These are phyloP conservation scores for Lochmaea crataegi DNA, from an alignment of 2,888 invertebrate species.

Conservation along the genomic window DNA sequence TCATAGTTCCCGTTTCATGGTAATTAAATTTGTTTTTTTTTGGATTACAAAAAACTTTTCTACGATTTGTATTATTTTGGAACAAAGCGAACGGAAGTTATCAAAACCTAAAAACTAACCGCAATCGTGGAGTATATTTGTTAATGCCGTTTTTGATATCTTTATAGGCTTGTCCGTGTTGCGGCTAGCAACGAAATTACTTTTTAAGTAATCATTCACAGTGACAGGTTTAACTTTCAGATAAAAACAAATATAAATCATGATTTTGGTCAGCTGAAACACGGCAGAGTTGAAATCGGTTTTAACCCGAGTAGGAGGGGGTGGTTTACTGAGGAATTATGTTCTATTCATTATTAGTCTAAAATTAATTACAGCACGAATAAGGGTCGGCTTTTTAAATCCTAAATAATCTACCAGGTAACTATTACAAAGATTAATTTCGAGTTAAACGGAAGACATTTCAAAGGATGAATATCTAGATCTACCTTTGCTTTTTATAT, in stretches of 20 bases:
- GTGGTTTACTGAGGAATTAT: slow-evolving; percentile 1
- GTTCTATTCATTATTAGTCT: background rate
- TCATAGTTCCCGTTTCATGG: too few species aligned
- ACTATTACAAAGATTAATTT: too few species aligned
- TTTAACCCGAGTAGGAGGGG: background rate
- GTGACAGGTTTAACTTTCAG: slow-evolving; percentile 40
- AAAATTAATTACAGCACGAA: too few species aligned
- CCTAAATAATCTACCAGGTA: too few species aligned
- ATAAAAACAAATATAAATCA: slow-evolving; percentile 44
- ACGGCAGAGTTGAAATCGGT: slow-evolving; percentile 25
- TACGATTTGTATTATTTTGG: too few species aligned
- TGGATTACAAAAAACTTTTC: slow-evolving; percentile 3
- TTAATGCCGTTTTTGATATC: slow-evolving; percentile 28
- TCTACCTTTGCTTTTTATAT: too few species aligned
- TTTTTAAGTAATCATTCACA: slow-evolving; percentile 33
- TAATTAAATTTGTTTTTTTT: background rate
- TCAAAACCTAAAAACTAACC: slow-evolving; percentile 24
- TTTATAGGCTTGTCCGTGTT: slow-evolving; percentile 22
- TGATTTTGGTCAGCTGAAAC: slow-evolving; percentile 40
- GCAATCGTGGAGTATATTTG: slow-evolving; percentile 20
- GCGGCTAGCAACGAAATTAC: slow-evolving; percentile 27
- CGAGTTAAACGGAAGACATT: too few species aligned
- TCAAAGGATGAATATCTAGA: too few species aligned
- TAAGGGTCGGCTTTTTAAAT: too few species aligned
- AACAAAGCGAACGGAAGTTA: slow-evolving; percentile 2